These are phyloP conservation scores for Myrmecophaga tridactyla DNA, from an alignment of 2,113 vertebrate genomes.

Conservation along the genomic window DNA sequence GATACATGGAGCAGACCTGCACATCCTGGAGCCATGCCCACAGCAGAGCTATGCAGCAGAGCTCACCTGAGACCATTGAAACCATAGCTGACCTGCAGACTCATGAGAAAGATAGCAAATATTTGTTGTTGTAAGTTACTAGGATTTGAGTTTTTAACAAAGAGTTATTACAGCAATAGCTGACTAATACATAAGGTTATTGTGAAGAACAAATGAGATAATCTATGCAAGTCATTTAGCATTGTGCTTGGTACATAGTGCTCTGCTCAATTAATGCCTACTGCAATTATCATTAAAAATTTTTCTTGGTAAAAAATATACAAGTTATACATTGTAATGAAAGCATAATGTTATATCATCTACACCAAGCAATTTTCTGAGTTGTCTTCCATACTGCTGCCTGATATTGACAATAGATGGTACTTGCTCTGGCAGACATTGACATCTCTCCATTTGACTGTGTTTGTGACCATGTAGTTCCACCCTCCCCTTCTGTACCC, in stretches of 20 bases:
- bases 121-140: not conserved
- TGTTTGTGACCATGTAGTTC: not conserved
- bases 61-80: not conserved
- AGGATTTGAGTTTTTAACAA: not conserved
- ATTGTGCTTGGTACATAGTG: not conserved
- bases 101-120: not conserved
- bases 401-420: not conserved
- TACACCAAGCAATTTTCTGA: slow-evolving; percentile 40
- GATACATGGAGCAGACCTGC: not conserved
- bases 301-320: slow-evolving; percentile 58
- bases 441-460: not conserved
- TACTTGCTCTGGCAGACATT: not conserved
- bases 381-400: not conserved
- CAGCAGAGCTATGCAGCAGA: not conserved
- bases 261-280: not conserved
- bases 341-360: slow-evolving; percentile 43
- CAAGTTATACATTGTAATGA: slow-evolving; percentile 68
- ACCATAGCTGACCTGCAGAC: not conserved
- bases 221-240: not conserved
- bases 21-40: not conserved
- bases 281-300: not conserved
- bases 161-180: not conserved
- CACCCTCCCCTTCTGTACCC: not conserved
- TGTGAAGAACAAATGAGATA: not conserved
- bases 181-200: not conserved